phyloP scores from a whole-genome alignment of 2,888 invertebrate species.

The Caenorhabditis zanzibari region DNA sequence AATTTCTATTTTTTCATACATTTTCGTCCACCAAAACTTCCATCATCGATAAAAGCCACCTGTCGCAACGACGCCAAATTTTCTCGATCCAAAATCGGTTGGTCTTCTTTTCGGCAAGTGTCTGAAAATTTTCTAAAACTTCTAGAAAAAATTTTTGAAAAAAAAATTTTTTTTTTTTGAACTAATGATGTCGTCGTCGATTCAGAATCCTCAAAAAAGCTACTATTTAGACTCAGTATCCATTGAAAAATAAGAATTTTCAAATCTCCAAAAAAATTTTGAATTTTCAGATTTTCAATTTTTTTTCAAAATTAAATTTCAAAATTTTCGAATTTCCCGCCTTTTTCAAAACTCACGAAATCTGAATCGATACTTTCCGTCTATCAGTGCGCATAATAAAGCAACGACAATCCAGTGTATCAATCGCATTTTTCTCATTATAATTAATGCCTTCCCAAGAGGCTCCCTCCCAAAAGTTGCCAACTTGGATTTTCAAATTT shows the following conservation, averaged over 20 bases:
- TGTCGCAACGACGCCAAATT: constrained; percentile 8
- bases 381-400: background rate
- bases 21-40: background rate
- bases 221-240: no score
- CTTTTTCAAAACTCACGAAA: constrained; percentile 48
- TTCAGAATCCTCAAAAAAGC: no score
- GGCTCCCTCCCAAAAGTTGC: no score
- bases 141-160: background rate
- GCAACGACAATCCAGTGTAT: constrained; percentile 35
- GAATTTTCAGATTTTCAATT: background rate
- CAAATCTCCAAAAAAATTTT: background rate
- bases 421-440: constrained; percentile 20
- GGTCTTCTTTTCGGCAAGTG: constrained; percentile 18
- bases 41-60: constrained; percentile 12
- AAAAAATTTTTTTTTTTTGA: background rate
- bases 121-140: background rate
- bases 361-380: constrained; percentile 39
- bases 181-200: no score
- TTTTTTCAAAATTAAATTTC: background rate
- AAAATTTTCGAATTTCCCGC: background rate
- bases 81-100: constrained; percentile 8
- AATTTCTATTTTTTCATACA: no score
- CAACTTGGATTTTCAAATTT: no score
- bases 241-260: no score
- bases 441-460: no score